These are phyloP conservation scores for Epizoanthus rinbou DNA, from an alignment of 92 coral and sea anemone species.

Conservation along the genomic window DNA sequence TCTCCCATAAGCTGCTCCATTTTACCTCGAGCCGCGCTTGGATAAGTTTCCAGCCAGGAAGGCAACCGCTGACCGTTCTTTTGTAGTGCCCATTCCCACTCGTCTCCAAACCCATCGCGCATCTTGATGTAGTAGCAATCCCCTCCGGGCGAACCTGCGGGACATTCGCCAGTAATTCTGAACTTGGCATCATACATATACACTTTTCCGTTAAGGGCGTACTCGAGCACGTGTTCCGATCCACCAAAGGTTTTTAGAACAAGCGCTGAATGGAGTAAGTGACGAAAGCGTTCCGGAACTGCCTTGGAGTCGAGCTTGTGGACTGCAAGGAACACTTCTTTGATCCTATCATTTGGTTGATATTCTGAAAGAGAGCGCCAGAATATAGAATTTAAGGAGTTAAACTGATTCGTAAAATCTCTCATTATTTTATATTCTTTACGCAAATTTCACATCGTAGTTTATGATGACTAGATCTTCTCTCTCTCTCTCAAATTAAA, in stretches of 20 bases:
- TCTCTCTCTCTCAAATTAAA: no score
- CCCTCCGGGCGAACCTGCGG: slow-evolving; percentile 47
- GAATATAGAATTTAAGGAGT: background rate
- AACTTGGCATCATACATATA: slow-evolving; percentile 53
- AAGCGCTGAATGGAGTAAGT: slow-evolving; percentile 54
- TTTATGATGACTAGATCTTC: no score
- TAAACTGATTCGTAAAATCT: background rate
- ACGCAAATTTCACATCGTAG: background rate
- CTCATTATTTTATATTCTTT: background rate
- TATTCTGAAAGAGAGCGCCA: background rate
- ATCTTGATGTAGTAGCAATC: slow-evolving; percentile 14
- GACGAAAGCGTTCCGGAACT: slow-evolving; percentile 39
- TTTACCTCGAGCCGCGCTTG: slow-evolving; percentile 51
- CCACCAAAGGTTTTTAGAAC: slow-evolving; percentile 59
- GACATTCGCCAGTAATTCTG: slow-evolving; percentile 26
- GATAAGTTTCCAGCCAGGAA: slow-evolving; percentile 36
- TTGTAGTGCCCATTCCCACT: slow-evolving; percentile 51
- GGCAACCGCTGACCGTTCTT: slow-evolving; percentile 49
- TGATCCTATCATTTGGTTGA: slow-evolving; percentile 33
- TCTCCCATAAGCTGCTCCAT: slow-evolving; percentile 65
- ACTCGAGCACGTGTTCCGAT: slow-evolving; percentile 57
- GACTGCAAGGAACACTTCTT: slow-evolving; percentile 19
- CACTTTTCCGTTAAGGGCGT: slow-evolving; percentile 56
- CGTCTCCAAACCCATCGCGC: slow-evolving; percentile 37
- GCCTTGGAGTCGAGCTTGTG: slow-evolving; percentile 25